phyloP scores from a whole-genome alignment of 2,888 invertebrate species.

The Glaucopsyche alexis region DNA sequence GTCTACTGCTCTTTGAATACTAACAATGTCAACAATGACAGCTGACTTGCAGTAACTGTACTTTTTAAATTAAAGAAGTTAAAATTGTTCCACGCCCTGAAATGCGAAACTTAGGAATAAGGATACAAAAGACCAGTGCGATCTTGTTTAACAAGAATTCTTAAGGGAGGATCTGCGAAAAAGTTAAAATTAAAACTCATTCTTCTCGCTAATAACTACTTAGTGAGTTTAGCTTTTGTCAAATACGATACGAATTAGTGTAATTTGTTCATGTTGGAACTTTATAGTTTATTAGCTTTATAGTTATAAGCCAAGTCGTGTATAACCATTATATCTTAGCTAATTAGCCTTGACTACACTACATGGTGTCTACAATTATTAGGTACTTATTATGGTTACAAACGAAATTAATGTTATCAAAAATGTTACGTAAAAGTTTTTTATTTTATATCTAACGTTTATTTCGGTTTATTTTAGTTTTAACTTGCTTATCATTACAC shows the following conservation, averaged over 20 bases:
- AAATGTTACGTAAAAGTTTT: no score
- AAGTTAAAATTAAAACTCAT: constrained; percentile 69
- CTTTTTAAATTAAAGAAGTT: constrained; percentile 52
- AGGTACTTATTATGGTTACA: no score
- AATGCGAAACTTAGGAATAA: constrained; percentile 43
- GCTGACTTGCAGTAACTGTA: constrained; percentile 26
- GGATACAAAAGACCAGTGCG: constrained; percentile 57
- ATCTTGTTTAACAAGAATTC: constrained; percentile 62
- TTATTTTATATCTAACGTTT: no score
- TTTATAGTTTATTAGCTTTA: background rate
- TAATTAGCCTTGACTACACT: no score
- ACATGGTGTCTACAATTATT: no score
- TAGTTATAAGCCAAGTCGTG: no score
- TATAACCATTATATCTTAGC: no score
- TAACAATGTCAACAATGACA: constrained; percentile 46
- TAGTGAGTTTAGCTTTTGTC: constrained; percentile 30
- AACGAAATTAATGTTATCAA: no score
- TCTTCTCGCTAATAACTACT: constrained; percentile 49
- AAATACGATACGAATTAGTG: constrained; percentile 33
- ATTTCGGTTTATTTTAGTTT: no score
- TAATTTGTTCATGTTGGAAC: constrained; percentile 30
- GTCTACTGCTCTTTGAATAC: constrained; percentile 12
- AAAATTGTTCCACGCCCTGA: constrained; percentile 48
- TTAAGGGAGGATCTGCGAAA: constrained; percentile 57
- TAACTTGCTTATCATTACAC: no score